Evolutionary conservation across 2,888 invertebrate species (phyloP), one percentile per base, ranked within the genome.

Genomic region (Eulithis prunata): DNA sequence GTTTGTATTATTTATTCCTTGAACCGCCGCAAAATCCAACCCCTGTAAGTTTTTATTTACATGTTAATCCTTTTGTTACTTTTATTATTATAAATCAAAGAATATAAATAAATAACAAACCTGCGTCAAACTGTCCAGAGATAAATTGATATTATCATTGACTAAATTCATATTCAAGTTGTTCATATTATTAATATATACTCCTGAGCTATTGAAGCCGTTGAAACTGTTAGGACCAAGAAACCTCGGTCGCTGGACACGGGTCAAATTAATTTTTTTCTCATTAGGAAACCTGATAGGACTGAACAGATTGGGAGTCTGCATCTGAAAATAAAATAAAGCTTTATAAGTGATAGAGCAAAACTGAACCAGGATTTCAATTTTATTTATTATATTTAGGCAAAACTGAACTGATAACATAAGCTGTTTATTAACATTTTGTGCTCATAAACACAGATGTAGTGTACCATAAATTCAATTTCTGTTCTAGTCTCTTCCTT

Each of bases 101-200:
- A 7, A 47, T 47, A 7, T 41, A 41, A 5, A 41, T 41, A 21
- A 21, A 21, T 43, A n/a, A 12, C 54, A 78, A 81, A 91, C 93
- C 89, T 93, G 93, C 49, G 93, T 93, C 69, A 93, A 82, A 76
- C 79, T 93, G 68, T 93, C 93, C 71, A 93, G 66, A 28, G 93
- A 93, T 53, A 93, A 81, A 78, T 93, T 93, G 7, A 93, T 88
- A 71, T 89, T 91, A 70, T 93, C 93, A 76, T 81, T 72, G 58
- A 69, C 51, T 10, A 71, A 36, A 58, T 43, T 55, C 53, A 67
- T 57, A 54, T 41, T 52, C 49, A 67, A 43, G 38, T 46, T 63
- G 43, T 57, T 66, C 46, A 66, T 56, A 32, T 64, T 68, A 21
- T 60, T 68, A 41, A 57, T 76, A 74, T 43, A 64, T 8, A 54